Percentiles rank a stretch among this genome's conserved stretches.
Evolutionary conservation across 2,797 vertebrate species (phyloP).

Genomic region (Spheniscus humboldti): DNA sequence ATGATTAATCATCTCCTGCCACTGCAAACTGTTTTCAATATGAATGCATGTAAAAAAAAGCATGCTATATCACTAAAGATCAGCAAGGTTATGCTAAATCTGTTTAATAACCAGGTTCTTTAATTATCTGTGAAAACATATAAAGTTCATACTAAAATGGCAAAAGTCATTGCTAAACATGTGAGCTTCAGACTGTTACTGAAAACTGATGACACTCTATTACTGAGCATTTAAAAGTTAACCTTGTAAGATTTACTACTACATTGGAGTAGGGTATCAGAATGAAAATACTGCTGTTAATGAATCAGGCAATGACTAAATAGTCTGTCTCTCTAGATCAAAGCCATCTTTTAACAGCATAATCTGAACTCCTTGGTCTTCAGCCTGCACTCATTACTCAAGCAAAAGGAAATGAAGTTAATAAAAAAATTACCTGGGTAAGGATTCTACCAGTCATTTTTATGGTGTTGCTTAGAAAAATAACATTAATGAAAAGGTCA

Average conservation of each 20-base stretch:
- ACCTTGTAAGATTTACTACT: neutral
- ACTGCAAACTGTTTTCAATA: neutral
- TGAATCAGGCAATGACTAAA: slow-evolving; percentile 27
- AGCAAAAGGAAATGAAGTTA: neutral
- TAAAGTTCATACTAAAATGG: neutral
- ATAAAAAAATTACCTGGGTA: neutral
- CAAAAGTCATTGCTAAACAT: neutral
- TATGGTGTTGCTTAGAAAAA: neutral
- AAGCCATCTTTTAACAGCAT: slow-evolving; percentile 5
- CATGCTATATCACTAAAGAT: slow-evolving; percentile 13
- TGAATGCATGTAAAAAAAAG: slow-evolving; percentile 27
- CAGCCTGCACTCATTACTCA: neutral
- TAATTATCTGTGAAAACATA: neutral
- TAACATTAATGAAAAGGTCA: neutral
- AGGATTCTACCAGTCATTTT: neutral
- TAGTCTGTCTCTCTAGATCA: neutral
- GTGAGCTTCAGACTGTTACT: neutral
- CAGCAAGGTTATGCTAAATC: slow-evolving; percentile 12
- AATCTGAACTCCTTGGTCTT: neutral
- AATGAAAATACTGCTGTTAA: neutral
- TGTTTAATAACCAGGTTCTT: neutral
- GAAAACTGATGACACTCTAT: neutral
- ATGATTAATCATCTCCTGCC: slow-evolving; percentile 34
- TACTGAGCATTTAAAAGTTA: slow-evolving; percentile 16
- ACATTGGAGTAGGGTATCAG: neutral